Evolutionary conservation across 2,113 vertebrate genomes (phyloP), one percentile per base, ranked within the genome.

Genomic region (Hiodon tergisus): DNA sequence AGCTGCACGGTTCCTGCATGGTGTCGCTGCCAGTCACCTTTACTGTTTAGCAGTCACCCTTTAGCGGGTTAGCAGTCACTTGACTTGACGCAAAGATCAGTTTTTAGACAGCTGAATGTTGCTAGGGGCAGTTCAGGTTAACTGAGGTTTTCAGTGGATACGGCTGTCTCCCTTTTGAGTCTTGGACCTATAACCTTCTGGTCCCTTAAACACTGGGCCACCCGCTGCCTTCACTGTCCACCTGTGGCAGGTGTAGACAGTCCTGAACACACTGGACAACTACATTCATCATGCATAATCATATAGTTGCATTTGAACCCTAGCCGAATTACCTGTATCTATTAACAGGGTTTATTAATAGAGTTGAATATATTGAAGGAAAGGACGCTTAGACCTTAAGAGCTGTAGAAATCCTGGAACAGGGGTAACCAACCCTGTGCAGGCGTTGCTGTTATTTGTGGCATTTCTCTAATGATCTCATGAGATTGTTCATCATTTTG

Each of bases 391-490:
- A 5, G 48, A 8, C 63, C 6, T 47, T 10, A 46, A 4, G 63
- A 47, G 31, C 63, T 11, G 14, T 9, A 9, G 63, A 54, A 54
- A 2, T 54, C 50, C 6, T 8, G 67, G 48, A 50, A 51, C 47
- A 47, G n/a, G 4, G 4, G 0, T 53, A 9, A 46, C 5, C 13
- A 3, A 63, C 5, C 16, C 62, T 2, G 5, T 31, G 6, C 52
- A 54, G 72, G 72, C 50, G 54, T 17, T 3, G n/a, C 61, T 11
- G 17, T 73, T 48, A 66, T 65, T n/a, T 11, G 61, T 2, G 4
- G 48, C 11, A 7, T 48, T 66, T 73, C 11, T 51, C 61, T 73
- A 66, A 65, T 66, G 16, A 46, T 52, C 51, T 66, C n/a, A 73
- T 55, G 50, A 17, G 17, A 7, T 63, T 5, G 7, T 48, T 31